Evolutionary conservation across 2,113 vertebrate genomes (phyloP).

Genomic region (Rhea pennata): DNA sequence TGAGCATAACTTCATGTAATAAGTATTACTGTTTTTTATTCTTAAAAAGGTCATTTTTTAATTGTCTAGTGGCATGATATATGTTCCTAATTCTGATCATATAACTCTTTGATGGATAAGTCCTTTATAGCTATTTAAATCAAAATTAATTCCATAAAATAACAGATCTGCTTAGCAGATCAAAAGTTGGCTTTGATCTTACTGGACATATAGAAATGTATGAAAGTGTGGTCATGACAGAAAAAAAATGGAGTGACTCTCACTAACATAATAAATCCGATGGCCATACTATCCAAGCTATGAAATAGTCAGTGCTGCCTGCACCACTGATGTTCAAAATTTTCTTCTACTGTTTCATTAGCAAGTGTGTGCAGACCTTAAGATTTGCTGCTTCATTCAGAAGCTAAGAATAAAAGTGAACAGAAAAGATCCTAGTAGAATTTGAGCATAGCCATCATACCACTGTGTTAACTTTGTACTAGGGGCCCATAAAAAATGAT

Average conservation of each 20-base stretch:
- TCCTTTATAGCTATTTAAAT: neutral
- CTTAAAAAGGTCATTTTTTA: neutral
- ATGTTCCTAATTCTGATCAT: neutral
- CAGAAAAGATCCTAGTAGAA: neutral
- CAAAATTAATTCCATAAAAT: neutral
- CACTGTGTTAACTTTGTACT: neutral
- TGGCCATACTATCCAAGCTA: neutral
- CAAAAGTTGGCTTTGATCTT: neutral
- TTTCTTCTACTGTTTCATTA: neutral
- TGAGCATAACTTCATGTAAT: neutral
- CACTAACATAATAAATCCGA: neutral
- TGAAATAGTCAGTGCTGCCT: neutral
- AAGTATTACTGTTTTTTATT: neutral
- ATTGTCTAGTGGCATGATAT: neutral
- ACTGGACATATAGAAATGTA: neutral
- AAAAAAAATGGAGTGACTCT: neutral
- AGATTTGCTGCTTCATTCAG: neutral
- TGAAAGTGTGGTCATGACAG: neutral
- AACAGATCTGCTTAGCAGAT: neutral
- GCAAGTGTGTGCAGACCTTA: neutral
- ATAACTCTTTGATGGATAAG: neutral
- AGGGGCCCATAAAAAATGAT: neutral
- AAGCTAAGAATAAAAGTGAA: neutral
- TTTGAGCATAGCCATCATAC: neutral
- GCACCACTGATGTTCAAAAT: neutral